These are phyloP conservation scores for Vulpes lagopus DNA, from an alignment of 2,113 vertebrate species.

Conservation along the genomic window DNA sequence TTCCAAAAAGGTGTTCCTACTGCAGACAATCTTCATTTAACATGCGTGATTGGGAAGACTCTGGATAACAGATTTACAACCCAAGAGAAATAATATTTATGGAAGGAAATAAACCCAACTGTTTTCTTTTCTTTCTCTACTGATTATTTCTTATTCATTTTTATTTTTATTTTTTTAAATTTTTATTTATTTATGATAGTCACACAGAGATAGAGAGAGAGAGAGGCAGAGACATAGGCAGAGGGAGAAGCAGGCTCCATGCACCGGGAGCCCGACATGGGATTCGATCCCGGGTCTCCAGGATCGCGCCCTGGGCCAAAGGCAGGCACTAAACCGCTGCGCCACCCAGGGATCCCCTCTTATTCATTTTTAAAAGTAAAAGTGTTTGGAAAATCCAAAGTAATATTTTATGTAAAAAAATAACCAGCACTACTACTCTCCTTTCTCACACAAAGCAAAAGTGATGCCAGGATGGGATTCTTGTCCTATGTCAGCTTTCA, in stretches of 20 bases:
- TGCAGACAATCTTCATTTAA: constrained; percentile 39
- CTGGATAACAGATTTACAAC: constrained; percentile 17
- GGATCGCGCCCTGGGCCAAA: too few species aligned
- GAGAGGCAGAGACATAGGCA: too few species aligned
- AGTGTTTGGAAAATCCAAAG: not conserved
- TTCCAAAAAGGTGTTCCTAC: constrained; percentile 2
- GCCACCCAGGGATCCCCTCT: not conserved
- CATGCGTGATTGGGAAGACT: not conserved
- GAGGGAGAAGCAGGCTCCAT: too few species aligned
- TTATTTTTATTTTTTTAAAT: not conserved
- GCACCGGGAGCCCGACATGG: too few species aligned
- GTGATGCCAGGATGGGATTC: not conserved
- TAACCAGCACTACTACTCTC: not conserved
- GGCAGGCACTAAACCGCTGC: too few species aligned
- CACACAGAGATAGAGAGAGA: too few species aligned
- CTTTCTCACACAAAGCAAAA: constrained; percentile 1
- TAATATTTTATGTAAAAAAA: not conserved
- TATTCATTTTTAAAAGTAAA: constrained; percentile 19
- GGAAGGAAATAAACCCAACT: not conserved
- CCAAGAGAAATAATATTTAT: constrained; percentile 19
- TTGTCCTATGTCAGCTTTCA: not conserved
- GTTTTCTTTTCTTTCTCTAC: not conserved
- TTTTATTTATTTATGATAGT: too few species aligned
- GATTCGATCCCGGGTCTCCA: too few species aligned
- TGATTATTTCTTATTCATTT: constrained; percentile 25